Conservation (phyloP, 2,113 vertebrate genomes). For the Prionailurus bengalensis region DNA sequence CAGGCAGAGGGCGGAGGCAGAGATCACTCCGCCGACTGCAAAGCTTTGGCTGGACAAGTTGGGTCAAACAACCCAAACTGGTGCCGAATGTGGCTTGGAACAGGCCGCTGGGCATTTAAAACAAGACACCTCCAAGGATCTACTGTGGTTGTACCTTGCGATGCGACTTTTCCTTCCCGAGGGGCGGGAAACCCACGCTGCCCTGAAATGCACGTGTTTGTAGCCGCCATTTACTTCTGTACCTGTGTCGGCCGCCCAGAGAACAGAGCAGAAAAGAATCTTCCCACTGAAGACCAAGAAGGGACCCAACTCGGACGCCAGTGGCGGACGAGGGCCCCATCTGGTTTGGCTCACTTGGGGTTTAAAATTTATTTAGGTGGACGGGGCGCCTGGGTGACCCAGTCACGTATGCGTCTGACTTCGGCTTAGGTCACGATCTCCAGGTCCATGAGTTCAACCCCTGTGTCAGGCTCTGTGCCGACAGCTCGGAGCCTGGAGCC, state of each 20-base stretch:
- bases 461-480: accelerated
- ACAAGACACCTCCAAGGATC: neutral
- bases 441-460: neutral
- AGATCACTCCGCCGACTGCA: neutral
- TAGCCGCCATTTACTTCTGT: neutral
- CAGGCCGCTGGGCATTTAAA: neutral
- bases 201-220: neutral
- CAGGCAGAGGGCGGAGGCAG: too few species aligned
- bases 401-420: neutral
- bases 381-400: neutral
- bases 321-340: too few species aligned
- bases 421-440: neutral
- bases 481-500: neutral
- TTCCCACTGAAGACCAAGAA: neutral
- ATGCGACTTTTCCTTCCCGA: neutral
- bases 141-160: neutral
- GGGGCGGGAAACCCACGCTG: neutral
- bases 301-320: neutral
- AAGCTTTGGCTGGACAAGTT: neutral
- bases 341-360: neutral
- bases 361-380: neutral
- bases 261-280: neutral
- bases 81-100: neutral
- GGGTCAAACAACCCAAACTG: neutral
- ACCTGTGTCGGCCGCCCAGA: neutral